Conservation (phyloP, 2,797 vertebrate genomes). For the Sandelia bainsii region DNA sequence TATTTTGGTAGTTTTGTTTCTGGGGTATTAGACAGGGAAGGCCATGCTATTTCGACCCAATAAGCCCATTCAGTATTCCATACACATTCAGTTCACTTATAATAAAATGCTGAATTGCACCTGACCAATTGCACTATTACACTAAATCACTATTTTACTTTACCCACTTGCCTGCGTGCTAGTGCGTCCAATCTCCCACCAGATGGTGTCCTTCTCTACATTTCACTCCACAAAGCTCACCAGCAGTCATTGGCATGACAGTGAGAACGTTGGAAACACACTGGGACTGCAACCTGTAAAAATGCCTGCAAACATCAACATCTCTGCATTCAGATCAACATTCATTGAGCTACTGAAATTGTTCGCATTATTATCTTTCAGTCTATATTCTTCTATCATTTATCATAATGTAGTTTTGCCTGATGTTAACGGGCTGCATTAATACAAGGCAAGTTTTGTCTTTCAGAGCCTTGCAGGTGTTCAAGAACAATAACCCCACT, state of each 20-base stretch:
- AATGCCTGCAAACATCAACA: neutral
- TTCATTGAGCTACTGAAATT: neutral
- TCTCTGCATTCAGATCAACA: neutral
- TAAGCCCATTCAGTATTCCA: too few species aligned
- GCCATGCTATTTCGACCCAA: too few species aligned
- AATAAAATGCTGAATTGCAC: neutral
- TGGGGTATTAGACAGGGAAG: too few species aligned
- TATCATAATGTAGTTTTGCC: neutral
- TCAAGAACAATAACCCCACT: conserved; percentile 1
- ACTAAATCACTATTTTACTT: neutral
- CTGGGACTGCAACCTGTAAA: neutral
- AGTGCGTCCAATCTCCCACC: neutral
- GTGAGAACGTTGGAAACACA: neutral
- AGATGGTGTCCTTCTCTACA: conserved; percentile 24
- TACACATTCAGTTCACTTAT: neutral
- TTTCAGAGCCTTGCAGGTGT: conserved; percentile 9
- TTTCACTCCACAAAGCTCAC: neutral
- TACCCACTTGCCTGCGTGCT: neutral
- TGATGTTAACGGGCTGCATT: conserved; percentile 4
- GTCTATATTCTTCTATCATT: neutral
- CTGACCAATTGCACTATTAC: neutral
- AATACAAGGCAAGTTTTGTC: neutral
- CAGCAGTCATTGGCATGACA: neutral
- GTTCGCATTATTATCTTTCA: neutral
- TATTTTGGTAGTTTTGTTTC: too few species aligned